Percentiles rank a stretch among this genome's conserved stretches.
Conservation (phyloP, 2,888 invertebrate genomes). For the Epicampocera succincta region DNA sequence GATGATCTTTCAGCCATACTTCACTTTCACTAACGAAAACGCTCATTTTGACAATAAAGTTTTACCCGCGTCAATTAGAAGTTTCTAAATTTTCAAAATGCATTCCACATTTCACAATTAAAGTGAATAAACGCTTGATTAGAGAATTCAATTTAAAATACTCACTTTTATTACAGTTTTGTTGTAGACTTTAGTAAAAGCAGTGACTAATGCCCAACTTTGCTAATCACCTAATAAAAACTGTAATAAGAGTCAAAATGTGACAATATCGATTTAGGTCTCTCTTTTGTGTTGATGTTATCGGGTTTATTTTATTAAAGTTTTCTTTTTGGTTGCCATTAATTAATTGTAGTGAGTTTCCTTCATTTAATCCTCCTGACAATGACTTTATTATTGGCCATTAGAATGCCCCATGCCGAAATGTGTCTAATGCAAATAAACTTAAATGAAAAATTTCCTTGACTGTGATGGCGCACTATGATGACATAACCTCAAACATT, state of each 20-base stretch:
- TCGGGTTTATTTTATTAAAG: slow-evolving; percentile 7
- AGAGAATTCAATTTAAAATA: too few species aligned
- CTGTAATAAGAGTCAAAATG: background rate
- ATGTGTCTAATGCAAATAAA: slow-evolving; percentile 4
- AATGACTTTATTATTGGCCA: slow-evolving; percentile 20
- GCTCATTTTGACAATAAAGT: too few species aligned
- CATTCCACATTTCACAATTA: too few species aligned
- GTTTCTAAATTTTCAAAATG: too few species aligned
- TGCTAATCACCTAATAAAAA: too few species aligned
- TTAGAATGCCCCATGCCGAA: background rate
- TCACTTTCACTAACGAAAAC: too few species aligned
- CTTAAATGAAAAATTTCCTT: slow-evolving; percentile 17
- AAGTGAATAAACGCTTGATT: too few species aligned
- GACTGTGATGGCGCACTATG: slow-evolving; percentile 27
- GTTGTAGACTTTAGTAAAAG: too few species aligned
- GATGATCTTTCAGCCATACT: too few species aligned
- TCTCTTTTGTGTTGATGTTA: slow-evolving; percentile 2
- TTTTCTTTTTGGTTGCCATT: slow-evolving; percentile 13
- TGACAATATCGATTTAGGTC: background rate
- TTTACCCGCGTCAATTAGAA: too few species aligned
- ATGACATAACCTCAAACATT: slow-evolving; percentile 44
- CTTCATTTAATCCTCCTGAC: background rate
- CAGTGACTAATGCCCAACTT: too few species aligned
- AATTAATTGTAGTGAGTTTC: slow-evolving; percentile 31
- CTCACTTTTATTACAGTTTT: too few species aligned